Conservation (phyloP, 2,888 invertebrate species). For the Prenolepis imparis region DNA sequence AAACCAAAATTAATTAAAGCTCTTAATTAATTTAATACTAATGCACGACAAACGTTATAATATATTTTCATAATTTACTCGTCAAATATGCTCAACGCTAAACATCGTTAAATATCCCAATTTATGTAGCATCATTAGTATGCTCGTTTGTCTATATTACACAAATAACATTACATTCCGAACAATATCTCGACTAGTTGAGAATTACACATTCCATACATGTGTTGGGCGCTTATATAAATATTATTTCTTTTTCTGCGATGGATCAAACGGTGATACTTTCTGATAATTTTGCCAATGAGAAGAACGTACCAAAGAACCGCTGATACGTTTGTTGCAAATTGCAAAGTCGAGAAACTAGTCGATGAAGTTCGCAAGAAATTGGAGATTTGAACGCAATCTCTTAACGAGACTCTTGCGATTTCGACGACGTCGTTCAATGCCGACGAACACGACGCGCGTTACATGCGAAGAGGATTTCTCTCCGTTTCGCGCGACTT, state of each 20-base stretch:
- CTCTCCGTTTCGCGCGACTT: conserved; percentile 22
- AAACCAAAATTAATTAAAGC: conserved; percentile 49
- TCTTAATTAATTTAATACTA: conserved; percentile 44
- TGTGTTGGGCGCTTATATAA: not conserved
- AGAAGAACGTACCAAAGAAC: not conserved
- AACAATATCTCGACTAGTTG: conserved; percentile 24
- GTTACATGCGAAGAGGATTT: conserved; percentile 18
- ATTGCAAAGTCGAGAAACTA: conserved; percentile 1
- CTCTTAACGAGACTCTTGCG: conserved; percentile 39
- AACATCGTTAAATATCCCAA: conserved; percentile 26
- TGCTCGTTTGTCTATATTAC: not conserved
- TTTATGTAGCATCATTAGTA: conserved; percentile 32
- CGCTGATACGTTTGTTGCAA: not conserved
- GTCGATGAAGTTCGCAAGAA: conserved; percentile 38
- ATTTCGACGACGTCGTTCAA: conserved; percentile 29
- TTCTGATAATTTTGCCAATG: not conserved
- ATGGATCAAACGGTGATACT: not conserved
- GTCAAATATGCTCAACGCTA: not conserved
- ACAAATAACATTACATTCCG: not conserved
- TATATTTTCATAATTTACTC: conserved; percentile 43
- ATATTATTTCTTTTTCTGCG: not conserved
- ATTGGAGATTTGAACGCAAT: conserved; percentile 33
- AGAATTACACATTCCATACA: not conserved
- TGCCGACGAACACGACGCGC: conserved; percentile 24
- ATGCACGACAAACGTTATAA: conserved; percentile 20